Base-by-base conservation (phyloP, 1,140 invertebrate genomes). In the Magallana ariakensis region DNA sequence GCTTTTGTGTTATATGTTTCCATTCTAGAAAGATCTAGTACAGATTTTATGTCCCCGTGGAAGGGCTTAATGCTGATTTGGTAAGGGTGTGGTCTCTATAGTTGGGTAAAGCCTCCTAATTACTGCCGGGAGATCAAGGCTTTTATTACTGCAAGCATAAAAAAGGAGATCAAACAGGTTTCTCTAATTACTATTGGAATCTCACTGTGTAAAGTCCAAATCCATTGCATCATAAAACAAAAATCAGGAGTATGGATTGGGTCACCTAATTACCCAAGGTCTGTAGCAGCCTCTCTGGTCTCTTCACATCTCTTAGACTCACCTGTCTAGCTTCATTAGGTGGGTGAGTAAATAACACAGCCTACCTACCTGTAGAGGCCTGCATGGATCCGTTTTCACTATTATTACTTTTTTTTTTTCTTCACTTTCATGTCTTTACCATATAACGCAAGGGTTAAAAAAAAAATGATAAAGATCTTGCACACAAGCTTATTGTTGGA, bases 311-410 rank as follows among this genome's bases (percentile, higher is more conserved):
- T 75, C 33, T 8, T 33, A 60, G 13, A 13, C 58, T 60, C 58
- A 60, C 58, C 22, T 66, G 16, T 11, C 66, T 3, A 11, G 33
- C 66, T 75, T 22, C 66, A 75, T 75, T 33, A 26, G 9, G 33
- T 8, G 66, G 4, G 22, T 10, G 26, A 75, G 66, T 75, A 75
- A 75, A 75, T 16, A 11, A 60, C 15, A 60, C 15, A 60, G n/a
- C 13, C 66, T n/a, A 33, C 10, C 66, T 75, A 75, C 66, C 66
- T 75, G 66, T 75, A 5, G 22, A 75, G 1, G 26, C 62, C 62
- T 11, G n/a, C n/a, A n/a, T n/a, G 66, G 66, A 75, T 75, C 66
- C 66, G 5, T 75, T 75, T 75, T 75, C 66, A 75, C 66, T 75
- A 26, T 75, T 3, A 75, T 33, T 75, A 75, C 9, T 70, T 75